Evolutionary conservation across 2,797 vertebrate genomes (phyloP), one percentile per base, ranked within the genome.

Genomic region (Novumbra hubbsi): DNA sequence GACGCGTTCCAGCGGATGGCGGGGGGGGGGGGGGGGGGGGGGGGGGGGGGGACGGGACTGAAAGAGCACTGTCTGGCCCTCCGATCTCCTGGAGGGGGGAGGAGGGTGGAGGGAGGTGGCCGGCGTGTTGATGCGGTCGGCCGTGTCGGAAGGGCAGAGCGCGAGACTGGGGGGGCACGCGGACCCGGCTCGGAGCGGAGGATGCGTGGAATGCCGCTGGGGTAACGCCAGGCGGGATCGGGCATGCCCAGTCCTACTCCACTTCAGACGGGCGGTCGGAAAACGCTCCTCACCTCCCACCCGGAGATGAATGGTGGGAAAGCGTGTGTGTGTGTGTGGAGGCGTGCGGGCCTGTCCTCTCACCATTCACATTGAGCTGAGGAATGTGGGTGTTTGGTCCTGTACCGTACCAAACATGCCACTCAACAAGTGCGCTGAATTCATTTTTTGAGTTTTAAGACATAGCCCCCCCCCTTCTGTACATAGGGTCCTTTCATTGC

Each of bases 181-280:
- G 30, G 34, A 17, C 19, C 34, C 65, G 8, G 17, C 11, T 24
- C 52, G 63, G 79, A 70, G 62, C 52, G 70, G 73, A 70, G 74
- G 76, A 1, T 55, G 76, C 73, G 52, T 79, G 84, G 88, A 89
- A 88, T 89, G 83, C 80, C 73, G 69, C 65, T 60, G 55, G 57
- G 67, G 83, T 88, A 91, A 92, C 87, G 87, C 87, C 84, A 88
- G 78, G 80, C 76, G 62, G 17, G 86, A 82, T 41, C 57, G 73
- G 75, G 75, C 89, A 81, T 73, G 85, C 81, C 76, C 52, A 45
- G 70, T 78, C 84, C 71, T 77, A 28, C 77, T 83, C 81, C 81
- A 66, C 73, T 73, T 64, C 48, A 71, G 67, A 76, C 50, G 78
- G 69, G 48, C 27, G 38, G 32, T 72, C 49, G 73, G 67, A 64